Base-by-base conservation (phyloP, 2,888 invertebrate genomes). In the Phoenoteleia sp. region DNA sequence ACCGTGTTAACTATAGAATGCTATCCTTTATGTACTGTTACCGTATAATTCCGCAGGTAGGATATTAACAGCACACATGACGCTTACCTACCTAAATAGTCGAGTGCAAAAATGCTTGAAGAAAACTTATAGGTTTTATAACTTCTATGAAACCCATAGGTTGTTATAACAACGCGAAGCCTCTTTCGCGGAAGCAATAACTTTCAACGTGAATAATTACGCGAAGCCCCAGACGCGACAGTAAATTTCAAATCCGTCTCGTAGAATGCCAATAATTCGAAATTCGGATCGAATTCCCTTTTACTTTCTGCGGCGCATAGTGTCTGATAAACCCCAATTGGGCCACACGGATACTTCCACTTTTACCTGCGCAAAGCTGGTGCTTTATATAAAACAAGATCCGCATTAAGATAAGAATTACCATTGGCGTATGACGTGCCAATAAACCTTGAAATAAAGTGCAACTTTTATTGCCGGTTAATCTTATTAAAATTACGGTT, bases 1-100 rank as follows among this genome's bases (percentile, higher is more conserved):
- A 92, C 67, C 91, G 88, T 69, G 93, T 94, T 87, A 92, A 91
- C 88, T 93, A 94, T 66, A 91, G 91, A 33, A 90, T 94, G 89
- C 87, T 93, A 64, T 92, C 94, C 87, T 94, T 94, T 88, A 91
- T 93, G 84, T 91, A 93, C 87, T 91, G 91, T 80, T 93, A 93
- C 88, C 91, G 92, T 42, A 92, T 93, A 72, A 89, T 94, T 72
- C 90, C 91, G 72, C 91, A 93, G 93, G 94, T 94, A 91, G 89
- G 89, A 75, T 19, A 36, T 56, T 25, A 45, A 29, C 21, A 15
- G 11, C 39, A 66, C 25, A 47, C 36, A 64, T 81, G 60, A 54
- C 45, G 25, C 60, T 67, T 69, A 56, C n/a, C n/a, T n/a, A 9
- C 33, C 23, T 39, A 29, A n/a, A 66, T 2, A 74, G 60, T 56